Conservation (phyloP, 35 echinoderm and acorn worm genomes). For the Amphiura filiformis region DNA sequence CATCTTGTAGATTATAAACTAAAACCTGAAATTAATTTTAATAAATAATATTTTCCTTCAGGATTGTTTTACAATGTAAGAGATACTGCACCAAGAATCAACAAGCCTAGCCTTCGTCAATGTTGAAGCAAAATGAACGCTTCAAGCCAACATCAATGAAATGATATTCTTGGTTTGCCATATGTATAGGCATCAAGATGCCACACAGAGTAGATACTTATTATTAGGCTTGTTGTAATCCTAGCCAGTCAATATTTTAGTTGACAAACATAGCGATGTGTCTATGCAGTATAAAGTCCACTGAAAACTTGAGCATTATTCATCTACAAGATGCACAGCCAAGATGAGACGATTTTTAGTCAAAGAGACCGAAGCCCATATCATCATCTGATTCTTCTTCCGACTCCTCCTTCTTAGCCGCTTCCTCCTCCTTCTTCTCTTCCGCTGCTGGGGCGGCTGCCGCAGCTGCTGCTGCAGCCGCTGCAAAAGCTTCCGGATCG, state of each 20-base stretch:
- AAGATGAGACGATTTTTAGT: conserved; percentile 23
- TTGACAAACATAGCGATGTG: not conserved
- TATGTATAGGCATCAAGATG: not conserved
- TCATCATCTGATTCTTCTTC: conserved; percentile 92
- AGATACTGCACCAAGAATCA: not conserved
- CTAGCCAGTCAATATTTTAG: too few relatives aligned
- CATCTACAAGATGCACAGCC: not conserved
- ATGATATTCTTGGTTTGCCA: not conserved
- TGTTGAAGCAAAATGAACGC: not conserved
- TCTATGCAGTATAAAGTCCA: too few relatives aligned
- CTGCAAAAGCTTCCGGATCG: conserved; percentile 86
- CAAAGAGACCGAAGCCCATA: conserved; percentile 99
- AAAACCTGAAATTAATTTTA: not conserved
- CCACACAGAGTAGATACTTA: not conserved
- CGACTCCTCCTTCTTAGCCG: conserved; percentile 61
- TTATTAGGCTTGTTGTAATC: not conserved
- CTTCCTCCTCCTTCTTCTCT: conserved; percentile 46
- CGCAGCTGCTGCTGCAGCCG: conserved; percentile 57
- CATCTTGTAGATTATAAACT: not conserved
- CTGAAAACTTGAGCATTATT: too few relatives aligned
- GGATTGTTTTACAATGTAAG: not conserved
- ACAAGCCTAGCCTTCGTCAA: not conserved
- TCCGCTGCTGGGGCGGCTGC: conserved; percentile 18
- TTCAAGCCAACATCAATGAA: too few relatives aligned
- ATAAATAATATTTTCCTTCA: not conserved